Base-by-base conservation (phyloP, 2,888 invertebrate species). In the Philopedon plagiatum region DNA sequence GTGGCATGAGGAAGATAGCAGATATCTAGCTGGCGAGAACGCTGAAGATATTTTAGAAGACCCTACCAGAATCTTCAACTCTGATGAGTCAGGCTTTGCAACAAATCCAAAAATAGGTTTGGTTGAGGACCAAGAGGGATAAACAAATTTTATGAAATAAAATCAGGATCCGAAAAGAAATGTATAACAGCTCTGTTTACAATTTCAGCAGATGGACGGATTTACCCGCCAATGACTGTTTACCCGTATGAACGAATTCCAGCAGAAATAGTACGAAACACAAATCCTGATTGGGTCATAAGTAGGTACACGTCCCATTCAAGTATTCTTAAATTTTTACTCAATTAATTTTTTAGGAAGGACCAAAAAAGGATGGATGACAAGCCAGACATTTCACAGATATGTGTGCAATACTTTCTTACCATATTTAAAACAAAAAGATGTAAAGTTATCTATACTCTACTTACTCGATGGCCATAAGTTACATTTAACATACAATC, bases 21-120 rank as follows among this genome's bases (percentile, higher is more conserved):
- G n/a, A n/a, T n/a, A n/a, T n/a, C n/a, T n/a, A n/a, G n/a, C n/a
- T n/a, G n/a, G n/a, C n/a, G n/a, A n/a, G n/a, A n/a, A 76, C 58
- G 65, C 63, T 44, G 62, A 51, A 19, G 72, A 74, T 46, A 69
- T 76, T 34, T 63, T 64, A 51, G 61, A 75, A 39, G 67, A 75
- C 64, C 74, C 71, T 66, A 49, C 65, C 4, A 71, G 76, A 69
- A 76, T 76, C 39, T 41, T 76, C 13, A 72, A 74, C 60, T 68
- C 71, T 18, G 71, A 74, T 51, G 63, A 72, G 60, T 67, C 71
- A 11, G 71, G 74, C 5, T 74, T 71, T 67, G 64, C 62, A 51
- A 71, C 68, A 23, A 74, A 74, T 58, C 64, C 64, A 41, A 72
- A 71, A 62, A 62, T 54, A 19, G 69, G 62, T 21, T 54, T 69